Percentiles rank a stretch among this genome's conserved stretches.
Conservation (phyloP, 2,888 invertebrate genomes). For the Cerastis leucographa region DNA sequence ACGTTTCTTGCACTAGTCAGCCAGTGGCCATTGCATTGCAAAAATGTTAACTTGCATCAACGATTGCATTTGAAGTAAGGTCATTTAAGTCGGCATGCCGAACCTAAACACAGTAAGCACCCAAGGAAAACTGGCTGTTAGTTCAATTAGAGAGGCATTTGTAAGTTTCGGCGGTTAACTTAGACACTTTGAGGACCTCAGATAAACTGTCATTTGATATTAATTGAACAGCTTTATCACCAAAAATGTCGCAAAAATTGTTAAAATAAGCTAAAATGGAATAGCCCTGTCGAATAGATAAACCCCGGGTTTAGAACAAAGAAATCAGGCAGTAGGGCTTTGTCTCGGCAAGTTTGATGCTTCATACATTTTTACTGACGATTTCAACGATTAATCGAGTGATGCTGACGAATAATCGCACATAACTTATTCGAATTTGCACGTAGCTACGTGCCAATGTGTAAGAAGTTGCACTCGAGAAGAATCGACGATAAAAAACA, state of each 20-base stretch:
- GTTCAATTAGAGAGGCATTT: slow-evolving; percentile 74
- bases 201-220: neutral
- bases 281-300: neutral
- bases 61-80: slow-evolving; percentile 74
- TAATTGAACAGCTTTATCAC: neutral
- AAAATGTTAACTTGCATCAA: slow-evolving; percentile 69
- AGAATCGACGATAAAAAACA: neutral
- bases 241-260: neutral
- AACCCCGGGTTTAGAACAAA: neutral
- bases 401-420: neutral
- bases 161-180: slow-evolving; percentile 67
- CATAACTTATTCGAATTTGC: neutral
- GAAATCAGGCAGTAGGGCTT: neutral
- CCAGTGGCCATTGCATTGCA: slow-evolving; percentile 64
- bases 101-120: slow-evolving; percentile 65
- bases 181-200: slow-evolving; percentile 37
- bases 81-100: slow-evolving; percentile 66
- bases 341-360: slow-evolving; percentile 3
- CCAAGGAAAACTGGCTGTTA: slow-evolving; percentile 71
- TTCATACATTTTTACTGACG: slow-evolving; percentile 1
- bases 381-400: neutral
- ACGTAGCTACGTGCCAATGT: slow-evolving; percentile 24
- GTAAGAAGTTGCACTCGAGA: slow-evolving; percentile 13
- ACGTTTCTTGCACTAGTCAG: slow-evolving; percentile 62
- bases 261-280: neutral